Conservation (phyloP, 2,888 invertebrate genomes). For the Scaptomyza parva region DNA sequence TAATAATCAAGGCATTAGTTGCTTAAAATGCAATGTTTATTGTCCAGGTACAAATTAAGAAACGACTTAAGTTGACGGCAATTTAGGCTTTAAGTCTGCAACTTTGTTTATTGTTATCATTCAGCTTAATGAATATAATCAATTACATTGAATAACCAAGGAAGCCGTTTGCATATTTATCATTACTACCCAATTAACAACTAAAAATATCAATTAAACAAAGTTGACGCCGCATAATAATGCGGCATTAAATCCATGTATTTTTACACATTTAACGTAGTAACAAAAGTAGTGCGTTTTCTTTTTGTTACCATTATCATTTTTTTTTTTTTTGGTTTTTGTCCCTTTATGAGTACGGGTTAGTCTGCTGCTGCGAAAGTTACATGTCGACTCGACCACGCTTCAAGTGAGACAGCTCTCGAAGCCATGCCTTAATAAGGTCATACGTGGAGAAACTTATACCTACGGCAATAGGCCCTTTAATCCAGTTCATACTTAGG, state of each 20-base stretch:
- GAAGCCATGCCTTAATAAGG: slow-evolving; percentile 88
- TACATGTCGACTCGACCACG: slow-evolving; percentile 74
- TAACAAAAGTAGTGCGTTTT: slow-evolving; percentile 52
- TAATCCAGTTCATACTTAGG: slow-evolving; percentile 99
- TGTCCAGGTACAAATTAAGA: slow-evolving; percentile 59
- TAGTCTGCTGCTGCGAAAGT: slow-evolving; percentile 6
- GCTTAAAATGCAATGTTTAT: slow-evolving; percentile 51
- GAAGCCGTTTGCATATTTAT: slow-evolving; percentile 41
- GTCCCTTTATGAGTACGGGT: neutral
- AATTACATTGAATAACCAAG: slow-evolving; percentile 64
- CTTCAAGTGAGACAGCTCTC: slow-evolving; percentile 84
- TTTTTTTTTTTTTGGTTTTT: slow-evolving; percentile 39
- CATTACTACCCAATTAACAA: slow-evolving; percentile 49
- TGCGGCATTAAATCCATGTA: slow-evolving; percentile 30
- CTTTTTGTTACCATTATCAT: slow-evolving; percentile 19
- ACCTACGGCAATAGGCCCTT: slow-evolving; percentile 95
- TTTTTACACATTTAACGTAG: slow-evolving; percentile 32
- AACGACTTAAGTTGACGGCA: slow-evolving; percentile 22
- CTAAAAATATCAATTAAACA: slow-evolving; percentile 73
- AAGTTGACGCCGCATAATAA: slow-evolving; percentile 40
- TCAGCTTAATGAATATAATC: slow-evolving; percentile 63
- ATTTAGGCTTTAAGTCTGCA: slow-evolving; percentile 31
- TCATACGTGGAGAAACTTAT: slow-evolving; percentile 99
- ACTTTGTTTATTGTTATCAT: slow-evolving; percentile 55
- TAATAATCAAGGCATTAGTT: slow-evolving; percentile 23